phyloP scores from a whole-genome alignment of 2,797 vertebrate species.

The Poeciliopsis presidionis region DNA sequence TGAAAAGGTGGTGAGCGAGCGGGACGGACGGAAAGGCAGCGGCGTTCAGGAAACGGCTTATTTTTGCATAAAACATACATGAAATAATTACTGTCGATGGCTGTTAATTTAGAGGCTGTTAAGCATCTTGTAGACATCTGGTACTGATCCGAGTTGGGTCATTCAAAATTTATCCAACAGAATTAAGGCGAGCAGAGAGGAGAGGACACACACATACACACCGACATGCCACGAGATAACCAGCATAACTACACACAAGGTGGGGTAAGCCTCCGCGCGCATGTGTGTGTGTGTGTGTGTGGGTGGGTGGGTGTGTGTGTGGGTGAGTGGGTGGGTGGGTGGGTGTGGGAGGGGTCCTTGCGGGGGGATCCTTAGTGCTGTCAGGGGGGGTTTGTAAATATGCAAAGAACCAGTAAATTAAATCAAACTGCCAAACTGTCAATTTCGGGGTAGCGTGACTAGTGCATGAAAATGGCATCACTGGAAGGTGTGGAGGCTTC shows the following conservation, averaged over 20 bases:
- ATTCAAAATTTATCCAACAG: slow-evolving; percentile 99
- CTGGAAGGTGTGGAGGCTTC: slow-evolving; percentile 95
- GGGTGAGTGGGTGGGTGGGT: too few relatives aligned
- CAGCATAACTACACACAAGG: slow-evolving; percentile 87
- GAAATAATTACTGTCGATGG: slow-evolving; percentile 97
- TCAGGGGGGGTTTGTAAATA: slow-evolving; percentile 90
- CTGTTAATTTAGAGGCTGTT: slow-evolving; percentile 98
- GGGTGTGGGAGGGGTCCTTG: slow-evolving; percentile 68
- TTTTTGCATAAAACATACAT: slow-evolving; percentile 92
- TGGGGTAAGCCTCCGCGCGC: slow-evolving; percentile 42
- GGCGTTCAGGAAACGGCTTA: slow-evolving; percentile 90
- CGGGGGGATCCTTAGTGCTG: slow-evolving; percentile 92
- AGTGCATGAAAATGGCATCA: slow-evolving; percentile 95
- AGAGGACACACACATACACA: slow-evolving; percentile 82
- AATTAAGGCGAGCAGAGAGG: slow-evolving; percentile 85
- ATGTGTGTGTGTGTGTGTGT: neutral
- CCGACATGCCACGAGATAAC: slow-evolving; percentile 92
- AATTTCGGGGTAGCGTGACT: slow-evolving; percentile 96
- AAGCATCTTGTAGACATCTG: slow-evolving; percentile 99
- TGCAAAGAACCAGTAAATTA: slow-evolving; percentile 99
- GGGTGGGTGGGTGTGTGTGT: slow-evolving; percentile 53
- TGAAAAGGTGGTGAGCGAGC: slow-evolving; percentile 58
- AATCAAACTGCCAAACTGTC: slow-evolving; percentile 99
- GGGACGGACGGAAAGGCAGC: slow-evolving; percentile 47
- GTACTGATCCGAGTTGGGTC: slow-evolving; percentile 94